phyloP scores from a whole-genome alignment of 92 coral and sea anemone genomes.

The Phymanthus crucifer region DNA sequence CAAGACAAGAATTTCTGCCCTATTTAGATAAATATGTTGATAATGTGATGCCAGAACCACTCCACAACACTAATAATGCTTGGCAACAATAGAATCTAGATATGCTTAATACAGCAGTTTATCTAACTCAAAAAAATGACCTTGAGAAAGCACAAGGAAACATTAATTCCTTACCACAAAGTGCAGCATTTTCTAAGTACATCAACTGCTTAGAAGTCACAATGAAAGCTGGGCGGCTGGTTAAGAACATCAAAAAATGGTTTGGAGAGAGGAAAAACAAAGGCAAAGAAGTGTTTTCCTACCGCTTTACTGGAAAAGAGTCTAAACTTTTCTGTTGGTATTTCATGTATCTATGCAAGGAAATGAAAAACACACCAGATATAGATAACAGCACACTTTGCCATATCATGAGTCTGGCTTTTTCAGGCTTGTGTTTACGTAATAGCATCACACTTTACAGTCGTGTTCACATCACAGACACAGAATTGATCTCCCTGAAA shows the following conservation, averaged over 20 bases:
- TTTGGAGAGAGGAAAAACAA: slow-evolving; percentile 22
- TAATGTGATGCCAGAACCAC: slow-evolving; percentile 13
- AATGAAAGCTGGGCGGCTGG: slow-evolving; percentile 34
- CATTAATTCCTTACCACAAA: not conserved
- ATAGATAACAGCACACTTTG: slow-evolving; percentile 21
- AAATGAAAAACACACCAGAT: slow-evolving; percentile 9
- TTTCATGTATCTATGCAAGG: slow-evolving; percentile 22
- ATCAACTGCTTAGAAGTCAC: slow-evolving; percentile 9
- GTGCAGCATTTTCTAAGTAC: slow-evolving; percentile 13
- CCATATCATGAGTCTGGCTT: slow-evolving; percentile 22
- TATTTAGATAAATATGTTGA: slow-evolving; percentile 13
- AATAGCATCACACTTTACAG: slow-evolving; percentile 19
- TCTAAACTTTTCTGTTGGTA: slow-evolving; percentile 43
- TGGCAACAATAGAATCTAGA: not conserved
- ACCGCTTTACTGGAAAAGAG: slow-evolving; percentile 44
- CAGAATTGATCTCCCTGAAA: not conserved
- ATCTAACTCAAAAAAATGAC: not conserved
- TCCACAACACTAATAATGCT: slow-evolving; percentile 1
- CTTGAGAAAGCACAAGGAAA: slow-evolving; percentile 7
- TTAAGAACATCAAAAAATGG: slow-evolving; percentile 36
- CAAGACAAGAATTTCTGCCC: slow-evolving; percentile 32
- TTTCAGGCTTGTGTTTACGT: slow-evolving; percentile 22
- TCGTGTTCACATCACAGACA: slow-evolving; percentile 27
- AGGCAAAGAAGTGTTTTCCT: slow-evolving; percentile 22
- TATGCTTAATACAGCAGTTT: slow-evolving; percentile 16